Base-by-base conservation (phyloP, 2,888 invertebrate genomes). In the Brachyptera risi region DNA sequence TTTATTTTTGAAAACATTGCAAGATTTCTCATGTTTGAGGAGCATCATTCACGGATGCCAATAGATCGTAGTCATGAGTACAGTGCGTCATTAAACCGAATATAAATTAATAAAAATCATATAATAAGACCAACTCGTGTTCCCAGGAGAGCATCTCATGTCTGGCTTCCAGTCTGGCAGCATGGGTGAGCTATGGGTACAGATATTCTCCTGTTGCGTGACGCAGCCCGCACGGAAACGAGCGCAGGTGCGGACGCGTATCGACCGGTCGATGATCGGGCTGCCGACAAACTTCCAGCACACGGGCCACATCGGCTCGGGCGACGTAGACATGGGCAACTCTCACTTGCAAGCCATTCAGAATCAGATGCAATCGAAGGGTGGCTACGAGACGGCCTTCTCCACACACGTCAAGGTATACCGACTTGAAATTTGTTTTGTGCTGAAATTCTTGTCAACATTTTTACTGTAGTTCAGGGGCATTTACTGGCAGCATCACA, bases 321-420 rank as follows among this genome's bases (percentile, higher is more conserved):
- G 90, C 57, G 96, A 96, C 75, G 86, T 93, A 63, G 89, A 91
- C 73, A 83, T 90, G 79, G 90, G 88, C 21, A 86, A 86, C 62
- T 87, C 87, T 68, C 85, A 94, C 77, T 80, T 96, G 67, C 86
- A 87, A 73, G 89, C 91, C 68, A 86, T 96, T 73, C 93, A 95
- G 78, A 89, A 87, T 71, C 95, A 96, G 78, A 94, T 96, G 95
- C 90, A 91, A 75, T 92, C 94, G 77, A 96, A 96, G 81, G 96
- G 96, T 58, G 95, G 94, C 68, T 95, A 93, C 74, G 92, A 94
- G 74, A 84, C 85, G 76, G 80, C 85, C 31, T 82, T 82, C 66
- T 79, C 81, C 61, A 49, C 57, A 17, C 54, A 54, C 19, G 54
- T 54, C 4, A 31, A 23, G 54, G 54, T 37, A 3, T 3, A 37